Evolutionary conservation across 2,797 vertebrate genomes (phyloP), one percentile per base, ranked within the genome.

Genomic region (Tamandua tetradactyla): DNA sequence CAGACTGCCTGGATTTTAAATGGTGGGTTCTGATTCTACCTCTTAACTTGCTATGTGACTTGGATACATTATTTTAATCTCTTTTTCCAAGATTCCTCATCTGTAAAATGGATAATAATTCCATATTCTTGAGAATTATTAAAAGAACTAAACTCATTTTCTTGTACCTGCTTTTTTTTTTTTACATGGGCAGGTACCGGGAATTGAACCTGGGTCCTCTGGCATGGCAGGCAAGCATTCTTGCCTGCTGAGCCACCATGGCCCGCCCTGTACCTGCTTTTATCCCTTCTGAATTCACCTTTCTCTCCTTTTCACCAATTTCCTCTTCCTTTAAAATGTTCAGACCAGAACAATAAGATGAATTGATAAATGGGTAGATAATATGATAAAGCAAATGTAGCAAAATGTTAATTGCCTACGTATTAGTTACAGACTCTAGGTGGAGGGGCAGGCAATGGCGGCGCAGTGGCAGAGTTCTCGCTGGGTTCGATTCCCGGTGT

Each of bases 381-480:
- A n/a, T 0, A 11, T 69, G 66, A 37, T 23, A 69, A 69, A 37
- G 66, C 1, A 37, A 15, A 68, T 35, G 23, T 2, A 25, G 64
- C 35, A n/a, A 40, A 44, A 3, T 32, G 32, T 52, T 59, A 25
- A 37, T 32, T 40, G 62, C 9, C 40, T 59, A n/a, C 44, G 6
- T 66, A 78, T 30, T 75, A 47, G 14, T 40, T n/a, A 44, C 1
- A 37, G 23, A 42, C 6, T 42, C 71, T 61, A 7, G 10, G 10
- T 57, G 55, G 32, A 7, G 1, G 0, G 22, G 4, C 4, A 17
- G 9, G n/a, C n/a, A n/a, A n/a, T n/a, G n/a, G n/a, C n/a, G n/a
- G n/a, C n/a, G n/a, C n/a, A n/a, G n/a, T n/a, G n/a, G n/a, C n/a
- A n/a, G n/a, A n/a, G n/a, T n/a, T n/a, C n/a, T n/a, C n/a, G n/a